Base-by-base conservation (phyloP, 2,888 invertebrate genomes). In the Leistus spinibarbis region DNA sequence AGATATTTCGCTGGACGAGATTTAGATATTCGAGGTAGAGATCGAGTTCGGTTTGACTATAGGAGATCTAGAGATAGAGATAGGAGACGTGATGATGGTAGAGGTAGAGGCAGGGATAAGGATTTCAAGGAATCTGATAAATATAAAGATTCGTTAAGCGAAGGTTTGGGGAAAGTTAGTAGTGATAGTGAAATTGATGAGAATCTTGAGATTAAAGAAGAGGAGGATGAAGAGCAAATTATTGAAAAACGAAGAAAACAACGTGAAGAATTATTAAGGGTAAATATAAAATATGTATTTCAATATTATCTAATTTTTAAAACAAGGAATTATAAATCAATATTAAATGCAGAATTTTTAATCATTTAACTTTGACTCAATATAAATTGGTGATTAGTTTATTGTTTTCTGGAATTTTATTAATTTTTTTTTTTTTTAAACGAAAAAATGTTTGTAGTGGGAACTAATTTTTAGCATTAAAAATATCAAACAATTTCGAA, bases 181-280 rank as follows among this genome's bases (percentile, higher is more conserved):
- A 91, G 91, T 78, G 93, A 92, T 78, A 92, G 91, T 77, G 93
- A 93, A 77, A 87, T 91, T 2, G 90, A 93, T 81, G 88, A 93
- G 75, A 91, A 94, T 80, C 91, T 95, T 71, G 91, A 93, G 81
- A 89, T 95, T 17, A 90, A 91, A 63, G 91, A 93, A 76, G 95
- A 96, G 77, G 96, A 97, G 84, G 95, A 96, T 80, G 98, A 98
- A 82, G 96, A 98, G 83, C 92, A 92, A 80, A 95, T 97, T 79
- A 98, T 98, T 83, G 95, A 97, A 83, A 90, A 91, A 82, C 88
- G 96, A 79, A 89, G 98, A 77, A 93, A 94, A 82, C 93, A 96
- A 82, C 88, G 98, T 56, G 96, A 97, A 84, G 95, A 94, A 83
- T 87, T 98, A 4, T 83, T 97, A 75, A 94, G 94, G 90, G 95